These are phyloP conservation scores for Nudaria mundana DNA, from an alignment of 2,888 invertebrate species.

Conservation along the genomic window DNA sequence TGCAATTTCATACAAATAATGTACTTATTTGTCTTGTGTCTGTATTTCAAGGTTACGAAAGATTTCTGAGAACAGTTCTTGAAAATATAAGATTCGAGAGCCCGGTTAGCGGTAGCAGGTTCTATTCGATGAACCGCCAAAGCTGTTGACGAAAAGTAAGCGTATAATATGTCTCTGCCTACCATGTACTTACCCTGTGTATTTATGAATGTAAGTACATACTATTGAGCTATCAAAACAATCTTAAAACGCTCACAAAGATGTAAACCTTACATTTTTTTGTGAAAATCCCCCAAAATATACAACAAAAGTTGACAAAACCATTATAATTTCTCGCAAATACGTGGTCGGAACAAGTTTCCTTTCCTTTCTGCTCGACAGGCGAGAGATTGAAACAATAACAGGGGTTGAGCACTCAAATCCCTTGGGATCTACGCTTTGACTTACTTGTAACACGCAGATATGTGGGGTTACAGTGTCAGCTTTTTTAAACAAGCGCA, in stretches of 20 bases:
- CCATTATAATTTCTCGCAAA: conserved; percentile 3
- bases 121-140: too few relatives aligned
- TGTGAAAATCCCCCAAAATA: neutral
- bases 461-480: conserved; percentile 8
- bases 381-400: conserved; percentile 75
- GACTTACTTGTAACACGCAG: conserved; percentile 29
- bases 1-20: conserved; percentile 9
- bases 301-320: neutral
- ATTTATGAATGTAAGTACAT: too few relatives aligned
- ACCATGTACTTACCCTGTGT: too few relatives aligned
- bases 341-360: conserved; percentile 41
- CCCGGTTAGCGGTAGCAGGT: too few relatives aligned
- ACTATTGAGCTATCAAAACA: too few relatives aligned
- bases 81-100: too few relatives aligned
- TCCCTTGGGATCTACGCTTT: conserved; percentile 48
- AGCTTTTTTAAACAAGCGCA: too few relatives aligned
- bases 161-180: too few relatives aligned
- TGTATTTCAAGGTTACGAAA: neutral
- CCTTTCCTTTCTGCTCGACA: conserved; percentile 32
- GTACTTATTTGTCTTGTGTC: conserved; percentile 1
- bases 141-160: too few relatives aligned
- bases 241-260: too few relatives aligned
- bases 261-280: neutral
- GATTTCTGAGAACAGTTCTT: too few relatives aligned
- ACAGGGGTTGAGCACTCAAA: conserved; percentile 59